Percentiles rank a stretch among this genome's conserved stretches.
Conservation (phyloP, 1,140 invertebrate genomes). For the Hormaphis cornu region DNA sequence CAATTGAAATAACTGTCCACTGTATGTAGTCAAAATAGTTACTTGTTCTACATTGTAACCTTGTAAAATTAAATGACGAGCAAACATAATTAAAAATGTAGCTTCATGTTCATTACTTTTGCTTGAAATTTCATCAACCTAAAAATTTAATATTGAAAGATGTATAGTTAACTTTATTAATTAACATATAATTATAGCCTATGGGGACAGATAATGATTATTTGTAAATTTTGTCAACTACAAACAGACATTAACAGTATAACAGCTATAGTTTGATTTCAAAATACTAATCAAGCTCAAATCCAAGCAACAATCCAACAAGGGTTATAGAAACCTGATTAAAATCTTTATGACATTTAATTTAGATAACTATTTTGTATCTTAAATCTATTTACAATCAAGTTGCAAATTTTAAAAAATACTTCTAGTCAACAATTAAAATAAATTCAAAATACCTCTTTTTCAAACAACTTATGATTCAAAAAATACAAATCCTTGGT, state of each 20-base stretch:
- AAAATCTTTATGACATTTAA: no score
- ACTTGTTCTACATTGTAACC: constrained; percentile 51
- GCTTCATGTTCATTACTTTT: constrained; percentile 54
- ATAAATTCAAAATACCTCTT: not conserved
- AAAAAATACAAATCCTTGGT: constrained; percentile 53
- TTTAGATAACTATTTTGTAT: no score
- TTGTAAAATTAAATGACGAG: constrained; percentile 52
- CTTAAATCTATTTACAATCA: no score
- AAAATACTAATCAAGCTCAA: no score
- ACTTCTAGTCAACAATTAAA: not conserved
- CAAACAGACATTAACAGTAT: no score
- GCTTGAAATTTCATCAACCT: constrained; percentile 47
- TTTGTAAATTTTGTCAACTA: no score
- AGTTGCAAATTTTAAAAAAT: no score
- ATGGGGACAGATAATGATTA: no score
- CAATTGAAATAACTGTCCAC: constrained; percentile 45
- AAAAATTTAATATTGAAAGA: not conserved
- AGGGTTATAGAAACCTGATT: no score
- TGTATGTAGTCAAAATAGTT: constrained; percentile 58
- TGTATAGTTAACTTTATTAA: not conserved
- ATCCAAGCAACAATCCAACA: no score
- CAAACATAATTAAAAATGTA: constrained; percentile 47
- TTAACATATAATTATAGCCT: not conserved
- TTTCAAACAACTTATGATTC: constrained; percentile 48
- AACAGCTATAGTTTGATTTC: no score